Evolutionary conservation across 2,888 invertebrate species (phyloP), one percentile per base, ranked within the genome.

Genomic region (Arenicola marina): DNA sequence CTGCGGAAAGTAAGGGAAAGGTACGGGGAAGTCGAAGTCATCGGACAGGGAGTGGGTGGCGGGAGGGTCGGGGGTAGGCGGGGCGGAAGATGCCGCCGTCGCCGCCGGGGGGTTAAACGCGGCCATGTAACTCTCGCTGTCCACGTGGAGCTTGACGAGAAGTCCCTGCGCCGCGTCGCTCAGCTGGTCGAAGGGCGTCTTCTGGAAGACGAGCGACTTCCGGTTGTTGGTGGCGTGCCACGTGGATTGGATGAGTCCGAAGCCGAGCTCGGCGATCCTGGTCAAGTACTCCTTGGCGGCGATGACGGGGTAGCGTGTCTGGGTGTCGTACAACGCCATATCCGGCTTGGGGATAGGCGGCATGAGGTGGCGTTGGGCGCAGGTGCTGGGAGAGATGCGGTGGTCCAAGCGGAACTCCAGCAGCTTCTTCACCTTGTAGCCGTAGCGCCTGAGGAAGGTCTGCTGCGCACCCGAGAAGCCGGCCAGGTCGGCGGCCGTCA

Each of bases 331-430:
- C 18, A 56, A 56, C 18, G 55, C 43, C 66, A 66, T 66, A 45
- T 63, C 63, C 26, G 32, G 51, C 31, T 56, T 28, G 18, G 56
- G 44, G 34, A 66, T 31, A 11, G 66, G 66, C 26, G 66, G 63
- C 34, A 66, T 64, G n/a, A 66, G 61, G 46, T 66, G 66, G 26
- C 66, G 60, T 61, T 66, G 66, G 34, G 66, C 63, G 32, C 63
- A 63, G 3, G 59, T 61, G 48, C 61, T 61, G 11, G 66, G 66
- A 15, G 63, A 55, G 7, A 66, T 61, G 28, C 60, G 58, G 33
- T 56, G 56, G 33, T 57, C 61, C 55, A 51, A 33, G 11, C 56
- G 59, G 56, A 51, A 65, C 46, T 65, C 62, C n/a, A 65, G 46
- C 43, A 65, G 57, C 51, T 59, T 62, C 43, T 65, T 65, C 34